phyloP scores from a whole-genome alignment of 2,888 invertebrate genomes.

The Rhimphoctona megacephalus region DNA sequence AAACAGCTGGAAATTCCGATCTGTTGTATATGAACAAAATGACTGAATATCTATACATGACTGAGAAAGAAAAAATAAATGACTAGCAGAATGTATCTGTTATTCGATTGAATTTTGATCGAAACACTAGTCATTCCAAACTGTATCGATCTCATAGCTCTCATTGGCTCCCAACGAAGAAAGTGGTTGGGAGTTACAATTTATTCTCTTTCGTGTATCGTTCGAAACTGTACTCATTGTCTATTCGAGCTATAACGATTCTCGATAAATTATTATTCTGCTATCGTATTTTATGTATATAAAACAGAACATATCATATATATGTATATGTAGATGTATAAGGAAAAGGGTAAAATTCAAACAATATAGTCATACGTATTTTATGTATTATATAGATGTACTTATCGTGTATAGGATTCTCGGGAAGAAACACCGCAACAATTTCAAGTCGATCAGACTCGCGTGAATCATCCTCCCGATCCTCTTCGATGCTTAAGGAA shows the following conservation, averaged over 20 bases:
- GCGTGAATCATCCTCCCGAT: constrained; percentile 45
- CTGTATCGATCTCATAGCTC: constrained; percentile 41
- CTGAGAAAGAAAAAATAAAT: constrained; percentile 14
- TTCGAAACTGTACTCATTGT: constrained; percentile 36
- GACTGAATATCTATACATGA: constrained; percentile 28
- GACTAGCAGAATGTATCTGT: constrained; percentile 24
- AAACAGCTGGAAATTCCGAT: constrained; percentile 44
- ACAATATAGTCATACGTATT: constrained; percentile 29
- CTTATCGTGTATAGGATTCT: constrained; percentile 12
- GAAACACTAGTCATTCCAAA: constrained; percentile 48
- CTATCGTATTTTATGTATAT: not conserved
- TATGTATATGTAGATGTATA: constrained; percentile 20
- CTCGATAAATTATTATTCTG: constrained; percentile 43
- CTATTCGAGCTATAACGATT: constrained; percentile 38
- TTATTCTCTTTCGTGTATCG: constrained; percentile 45
- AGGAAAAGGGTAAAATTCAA: constrained; percentile 1
- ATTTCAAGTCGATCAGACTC: constrained; percentile 49
- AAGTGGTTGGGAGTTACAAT: constrained; percentile 26
- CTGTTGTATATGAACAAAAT: constrained; percentile 13
- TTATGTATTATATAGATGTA: constrained; percentile 3
- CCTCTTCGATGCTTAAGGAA: not conserved
- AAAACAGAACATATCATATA: not conserved
- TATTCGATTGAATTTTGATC: constrained; percentile 62
- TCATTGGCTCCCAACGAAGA: constrained; percentile 30
- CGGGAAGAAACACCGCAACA: constrained; percentile 34